A percentile compares a stretch with the other conserved stretches of the same genome.
Conservation (phyloP, 2,888 invertebrate species). For the Platycheirus albimanus region DNA sequence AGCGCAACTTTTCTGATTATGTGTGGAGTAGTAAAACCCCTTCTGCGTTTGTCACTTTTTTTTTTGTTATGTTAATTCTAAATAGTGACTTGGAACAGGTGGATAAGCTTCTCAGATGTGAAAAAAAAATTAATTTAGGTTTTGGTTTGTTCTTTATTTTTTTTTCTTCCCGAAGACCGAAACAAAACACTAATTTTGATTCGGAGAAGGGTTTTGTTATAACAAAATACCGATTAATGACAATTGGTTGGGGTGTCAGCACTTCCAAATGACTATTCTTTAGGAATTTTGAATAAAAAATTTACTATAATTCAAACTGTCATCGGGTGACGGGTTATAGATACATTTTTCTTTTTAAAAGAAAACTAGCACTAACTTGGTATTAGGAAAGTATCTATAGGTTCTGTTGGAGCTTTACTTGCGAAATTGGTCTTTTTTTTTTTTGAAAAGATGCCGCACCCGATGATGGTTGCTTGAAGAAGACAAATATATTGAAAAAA, state of each 20-base stretch:
- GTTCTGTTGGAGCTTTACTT: no score
- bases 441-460: conserved; percentile 46
- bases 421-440: conserved; percentile 48
- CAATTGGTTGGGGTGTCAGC: conserved; percentile 41
- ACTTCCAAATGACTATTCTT: conserved; percentile 19
- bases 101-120: conserved; percentile 45
- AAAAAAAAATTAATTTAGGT: conserved; percentile 25
- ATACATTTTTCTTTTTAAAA: conserved; percentile 18
- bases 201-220: conserved; percentile 20
- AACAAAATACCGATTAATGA: conserved; percentile 40
- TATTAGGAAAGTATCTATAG: conserved; percentile 1
- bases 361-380: conserved; percentile 18
- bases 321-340: conserved; percentile 15
- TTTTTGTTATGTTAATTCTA: conserved; percentile 63
- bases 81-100: conserved; percentile 35
- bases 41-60: conserved; percentile 34
- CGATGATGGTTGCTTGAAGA: conserved; percentile 54
- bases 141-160: conserved; percentile 18
- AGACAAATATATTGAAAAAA: conserved; percentile 9
- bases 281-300: conserved; percentile 25
- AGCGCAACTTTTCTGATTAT: conserved; percentile 54
- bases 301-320: conserved; percentile 56
- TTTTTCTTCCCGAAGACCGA: conserved; percentile 15
- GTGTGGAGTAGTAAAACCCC: conserved; percentile 28
- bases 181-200: conserved; percentile 51